phyloP scores from a whole-genome alignment of 2,797 vertebrate genomes.

The Gallinago stenura region DNA sequence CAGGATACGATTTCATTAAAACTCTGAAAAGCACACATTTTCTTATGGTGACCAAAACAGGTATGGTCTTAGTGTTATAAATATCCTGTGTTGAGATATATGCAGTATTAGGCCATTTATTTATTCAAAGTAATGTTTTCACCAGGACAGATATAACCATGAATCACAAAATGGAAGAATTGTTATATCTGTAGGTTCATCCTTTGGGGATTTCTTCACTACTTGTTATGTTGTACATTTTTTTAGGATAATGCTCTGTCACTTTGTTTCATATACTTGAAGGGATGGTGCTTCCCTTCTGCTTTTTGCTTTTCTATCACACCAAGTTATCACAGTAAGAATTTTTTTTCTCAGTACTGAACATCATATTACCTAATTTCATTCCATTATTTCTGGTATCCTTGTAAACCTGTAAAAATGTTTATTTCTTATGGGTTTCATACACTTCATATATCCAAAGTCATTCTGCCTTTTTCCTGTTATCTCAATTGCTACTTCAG shows the following conservation, averaged over 20 bases:
- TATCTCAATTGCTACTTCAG: neutral
- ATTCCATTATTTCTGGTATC: neutral
- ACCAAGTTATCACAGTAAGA: neutral
- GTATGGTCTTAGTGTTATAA: neutral
- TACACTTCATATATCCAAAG: neutral
- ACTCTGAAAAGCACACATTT: conserved; percentile 27
- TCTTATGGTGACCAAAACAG: neutral
- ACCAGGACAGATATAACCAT: conserved; percentile 23
- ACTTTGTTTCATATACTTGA: neutral
- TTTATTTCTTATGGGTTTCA: conserved; percentile 13
- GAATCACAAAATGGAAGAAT: conserved; percentile 24
- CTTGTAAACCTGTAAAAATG: neutral
- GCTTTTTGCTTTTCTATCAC: neutral
- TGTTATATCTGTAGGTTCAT: neutral
- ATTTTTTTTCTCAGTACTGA: neutral
- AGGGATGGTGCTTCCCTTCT: neutral
- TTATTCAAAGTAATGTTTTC: conserved; percentile 29
- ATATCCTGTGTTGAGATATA: neutral
- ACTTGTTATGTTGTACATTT: neutral
- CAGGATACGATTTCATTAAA: conserved; percentile 26
- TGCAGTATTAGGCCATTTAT: conserved; percentile 8
- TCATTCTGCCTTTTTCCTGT: neutral
- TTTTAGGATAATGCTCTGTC: neutral
- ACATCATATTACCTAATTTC: neutral
- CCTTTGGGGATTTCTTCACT: neutral